These are phyloP conservation scores for human (Homo sapiens) DNA, from an alignment of 2,113 vertebrate genomes.

Conservation along the genomic window GRCh38 chr7:30925501-30926000, in stretches of 20 bases:
- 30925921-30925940: no score
- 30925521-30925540: not conserved
- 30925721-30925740: not conserved
- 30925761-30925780: not conserved
- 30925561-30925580: not conserved
- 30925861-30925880: not conserved
- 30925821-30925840: not conserved
- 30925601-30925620: not conserved
- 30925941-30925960: not conserved
- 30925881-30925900: not conserved
- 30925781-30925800: not conserved
- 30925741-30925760: not conserved
- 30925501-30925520: constrained; percentile 55
- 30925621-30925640: not conserved
- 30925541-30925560: not conserved
- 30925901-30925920: not conserved
- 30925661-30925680: no score
- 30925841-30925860: not conserved
- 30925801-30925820: not conserved
- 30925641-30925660: not conserved
- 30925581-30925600: not conserved
- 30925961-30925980: not conserved
- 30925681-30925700: not conserved
- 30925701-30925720: not conserved
- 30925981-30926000: not conserved